Evolutionary conservation across 2,113 vertebrate species (phyloP).

Genomic region (Paedocypris sp.): DNA sequence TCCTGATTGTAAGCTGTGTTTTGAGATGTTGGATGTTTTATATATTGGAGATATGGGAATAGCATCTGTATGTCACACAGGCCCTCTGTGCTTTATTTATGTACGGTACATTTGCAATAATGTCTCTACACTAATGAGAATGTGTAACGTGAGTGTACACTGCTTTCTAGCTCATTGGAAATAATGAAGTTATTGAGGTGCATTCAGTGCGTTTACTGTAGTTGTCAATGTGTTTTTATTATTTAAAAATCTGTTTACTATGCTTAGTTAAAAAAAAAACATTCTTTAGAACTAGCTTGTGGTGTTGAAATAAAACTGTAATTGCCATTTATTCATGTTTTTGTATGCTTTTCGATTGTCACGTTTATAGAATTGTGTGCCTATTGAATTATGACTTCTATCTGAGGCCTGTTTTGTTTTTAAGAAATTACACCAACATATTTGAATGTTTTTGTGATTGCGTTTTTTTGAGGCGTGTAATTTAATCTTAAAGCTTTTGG

Average conservation of each 20-base stretch:
- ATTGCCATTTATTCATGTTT: conserved; percentile 31
- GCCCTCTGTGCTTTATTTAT: background rate
- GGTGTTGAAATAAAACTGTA: conserved; percentile 39
- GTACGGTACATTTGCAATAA: conserved; percentile 21
- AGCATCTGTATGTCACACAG: conserved; percentile 24
- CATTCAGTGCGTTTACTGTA: too few species aligned
- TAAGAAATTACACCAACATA: conserved; percentile 6
- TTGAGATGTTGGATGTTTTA: conserved; percentile 47
- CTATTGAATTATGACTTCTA: conserved; percentile 20
- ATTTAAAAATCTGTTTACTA: conserved; percentile 7
- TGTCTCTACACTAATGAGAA: conserved; percentile 4
- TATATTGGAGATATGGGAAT: too few species aligned
- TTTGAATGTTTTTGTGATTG: background rate
- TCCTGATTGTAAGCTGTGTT: conserved; percentile 4
- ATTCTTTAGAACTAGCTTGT: conserved; percentile 40
- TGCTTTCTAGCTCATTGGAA: background rate
- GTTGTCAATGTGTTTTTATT: background rate
- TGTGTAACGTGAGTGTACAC: conserved; percentile 17
- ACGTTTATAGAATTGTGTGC: conserved; percentile 41
- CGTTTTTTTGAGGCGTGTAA: conserved; percentile 20
- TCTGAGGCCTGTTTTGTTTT: background rate
- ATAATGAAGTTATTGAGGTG: too few species aligned
- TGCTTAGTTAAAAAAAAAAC: too few species aligned
- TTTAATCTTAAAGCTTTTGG: too few species aligned
- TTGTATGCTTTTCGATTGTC: conserved; percentile 7